Conservation (phyloP, 2,113 vertebrate genomes). For the Anhinga anhinga region DNA sequence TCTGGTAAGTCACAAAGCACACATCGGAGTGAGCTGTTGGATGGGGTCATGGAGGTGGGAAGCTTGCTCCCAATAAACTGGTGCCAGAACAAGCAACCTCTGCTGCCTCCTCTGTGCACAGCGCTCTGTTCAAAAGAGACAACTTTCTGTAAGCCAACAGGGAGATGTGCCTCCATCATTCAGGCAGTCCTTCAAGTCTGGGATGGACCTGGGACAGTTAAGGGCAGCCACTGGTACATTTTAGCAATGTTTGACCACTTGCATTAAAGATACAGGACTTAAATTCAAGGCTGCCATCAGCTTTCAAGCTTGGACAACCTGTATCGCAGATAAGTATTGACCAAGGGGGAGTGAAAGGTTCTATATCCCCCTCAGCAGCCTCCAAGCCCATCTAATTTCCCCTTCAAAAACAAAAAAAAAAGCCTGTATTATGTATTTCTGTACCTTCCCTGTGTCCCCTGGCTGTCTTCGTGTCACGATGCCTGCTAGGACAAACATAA, state of each 20-base stretch:
- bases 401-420: neutral
- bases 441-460: neutral
- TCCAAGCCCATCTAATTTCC: neutral
- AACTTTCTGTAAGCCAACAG: neutral
- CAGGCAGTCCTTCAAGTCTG: neutral
- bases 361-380: neutral
- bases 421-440: neutral
- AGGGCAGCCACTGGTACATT: neutral
- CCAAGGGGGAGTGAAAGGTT: neutral
- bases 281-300: neutral
- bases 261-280: neutral
- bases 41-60: neutral
- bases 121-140: neutral
- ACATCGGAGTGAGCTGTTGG: neutral
- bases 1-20: conserved; percentile 80
- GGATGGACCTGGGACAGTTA: neutral
- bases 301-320: neutral
- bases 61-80: neutral
- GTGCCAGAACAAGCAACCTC: neutral
- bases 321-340: fast-evolving
- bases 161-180: neutral
- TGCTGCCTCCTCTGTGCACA: fast-evolving
- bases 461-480: neutral
- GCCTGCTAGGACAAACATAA: neutral
- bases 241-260: neutral